Percentiles rank a stretch among this genome's conserved stretches.
Evolutionary conservation across 2,113 vertebrate genomes (phyloP).

Genomic region (Tragulus kanchil): DNA sequence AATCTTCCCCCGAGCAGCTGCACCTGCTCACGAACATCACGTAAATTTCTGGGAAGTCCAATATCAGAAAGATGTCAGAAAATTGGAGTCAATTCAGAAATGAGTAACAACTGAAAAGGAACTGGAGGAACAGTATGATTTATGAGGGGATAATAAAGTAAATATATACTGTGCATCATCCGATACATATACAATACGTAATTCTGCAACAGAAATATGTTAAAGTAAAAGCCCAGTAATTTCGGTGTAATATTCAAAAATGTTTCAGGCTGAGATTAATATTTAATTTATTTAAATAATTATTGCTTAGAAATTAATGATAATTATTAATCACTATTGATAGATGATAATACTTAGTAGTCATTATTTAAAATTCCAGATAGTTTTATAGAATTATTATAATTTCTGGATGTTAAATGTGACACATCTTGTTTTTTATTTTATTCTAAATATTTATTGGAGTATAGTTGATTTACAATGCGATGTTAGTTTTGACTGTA

Average conservation of each 20-base stretch:
- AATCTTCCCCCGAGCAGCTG: background rate
- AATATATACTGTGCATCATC: background rate
- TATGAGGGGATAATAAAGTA: conserved; percentile 5
- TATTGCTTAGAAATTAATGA: conserved; percentile 6
- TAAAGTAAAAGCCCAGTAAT: background rate
- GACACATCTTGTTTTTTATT: background rate
- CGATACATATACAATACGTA: background rate
- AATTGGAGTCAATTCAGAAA: conserved; percentile 38
- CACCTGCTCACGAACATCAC: background rate
- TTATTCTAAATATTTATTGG: background rate
- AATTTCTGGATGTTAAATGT: background rate
- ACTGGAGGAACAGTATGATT: background rate
- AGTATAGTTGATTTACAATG: background rate
- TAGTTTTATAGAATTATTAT: background rate
- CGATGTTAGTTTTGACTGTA: background rate
- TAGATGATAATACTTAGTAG: background rate
- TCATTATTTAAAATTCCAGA: background rate
- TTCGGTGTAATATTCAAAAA: conserved; percentile 10
- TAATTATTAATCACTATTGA: background rate
- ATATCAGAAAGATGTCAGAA: conserved; percentile 22
- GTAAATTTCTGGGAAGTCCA: conserved; percentile 7
- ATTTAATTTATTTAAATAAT: conserved; percentile 26
- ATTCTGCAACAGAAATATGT: background rate
- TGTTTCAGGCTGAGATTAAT: background rate
- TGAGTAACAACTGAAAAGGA: background rate